A percentile compares a stretch with the other conserved stretches of the same genome.
phyloP scores from a whole-genome alignment of 2,797 vertebrate genomes.

The Cephalopachus bancanus region DNA sequence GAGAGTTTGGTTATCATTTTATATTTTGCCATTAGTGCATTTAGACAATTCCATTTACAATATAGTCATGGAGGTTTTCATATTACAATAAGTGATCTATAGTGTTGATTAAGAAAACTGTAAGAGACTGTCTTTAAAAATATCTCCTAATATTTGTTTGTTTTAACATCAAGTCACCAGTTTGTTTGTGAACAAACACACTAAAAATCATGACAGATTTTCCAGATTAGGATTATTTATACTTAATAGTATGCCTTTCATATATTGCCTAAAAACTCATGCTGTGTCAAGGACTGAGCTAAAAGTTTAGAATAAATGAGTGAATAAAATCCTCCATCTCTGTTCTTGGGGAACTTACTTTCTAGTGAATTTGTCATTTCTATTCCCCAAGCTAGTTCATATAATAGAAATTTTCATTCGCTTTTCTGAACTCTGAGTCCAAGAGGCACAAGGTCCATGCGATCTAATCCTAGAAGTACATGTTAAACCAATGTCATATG shows the following conservation, averaged over 20 bases:
- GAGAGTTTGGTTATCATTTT: background rate
- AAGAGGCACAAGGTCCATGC: background rate
- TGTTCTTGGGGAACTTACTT: background rate
- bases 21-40: background rate
- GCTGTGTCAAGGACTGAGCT: background rate
- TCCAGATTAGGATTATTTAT: background rate
- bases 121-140: background rate
- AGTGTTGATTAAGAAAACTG: background rate
- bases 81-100: background rate
- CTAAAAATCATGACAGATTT: background rate
- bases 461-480: background rate
- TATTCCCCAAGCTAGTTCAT: background rate
- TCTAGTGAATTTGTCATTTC: conserved; percentile 20
- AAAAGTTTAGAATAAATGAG: background rate
- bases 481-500: background rate
- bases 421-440: conserved; percentile 32
- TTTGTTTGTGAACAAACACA: background rate
- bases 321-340: background rate
- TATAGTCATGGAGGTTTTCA: background rate
- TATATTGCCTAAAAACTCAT: background rate
- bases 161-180: conserved; percentile 21
- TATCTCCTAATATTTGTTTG: background rate
- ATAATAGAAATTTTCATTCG: background rate
- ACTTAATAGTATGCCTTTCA: background rate
- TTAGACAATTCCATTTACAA: background rate